Conservation (phyloP, 2,113 vertebrate species). For the Scopus umbretta region DNA sequence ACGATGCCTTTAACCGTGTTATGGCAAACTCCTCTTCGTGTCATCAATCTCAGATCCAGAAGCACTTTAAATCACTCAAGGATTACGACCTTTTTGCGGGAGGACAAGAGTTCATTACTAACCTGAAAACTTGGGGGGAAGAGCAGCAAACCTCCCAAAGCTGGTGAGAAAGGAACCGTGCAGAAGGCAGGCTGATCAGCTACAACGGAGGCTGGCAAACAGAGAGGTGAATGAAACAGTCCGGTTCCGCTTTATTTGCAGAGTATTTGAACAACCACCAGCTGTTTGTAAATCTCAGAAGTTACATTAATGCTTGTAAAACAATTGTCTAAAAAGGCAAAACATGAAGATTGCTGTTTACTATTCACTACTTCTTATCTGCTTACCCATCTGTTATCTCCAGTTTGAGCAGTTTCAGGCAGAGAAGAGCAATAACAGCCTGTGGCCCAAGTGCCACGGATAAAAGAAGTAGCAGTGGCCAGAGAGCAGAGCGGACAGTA, state of each 20-base stretch:
- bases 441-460: not conserved
- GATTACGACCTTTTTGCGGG: constrained; percentile 29
- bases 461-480: not conserved
- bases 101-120: constrained; percentile 18
- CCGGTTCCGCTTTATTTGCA: not conserved
- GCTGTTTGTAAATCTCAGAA: not conserved
- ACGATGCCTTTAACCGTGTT: not conserved
- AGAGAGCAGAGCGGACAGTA: not conserved
- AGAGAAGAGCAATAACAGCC: not conserved
- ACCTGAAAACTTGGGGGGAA: not conserved
- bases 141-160: not conserved
- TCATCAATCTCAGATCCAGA: not conserved
- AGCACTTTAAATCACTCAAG: not conserved
- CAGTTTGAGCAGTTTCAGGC: not conserved
- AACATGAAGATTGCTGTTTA: not conserved
- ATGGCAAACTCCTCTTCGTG: not conserved
- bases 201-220: not conserved
- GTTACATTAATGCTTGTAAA: not conserved
- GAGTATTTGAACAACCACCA: not conserved
- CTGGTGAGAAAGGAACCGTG: not conserved
- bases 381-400: not conserved
- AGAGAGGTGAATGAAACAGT: not conserved
- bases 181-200: not conserved
- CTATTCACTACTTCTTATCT: not conserved
- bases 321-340: not conserved